Evolutionary conservation across 2,113 vertebrate genomes (phyloP).

Genomic region (Hemichromis elongatus): DNA sequence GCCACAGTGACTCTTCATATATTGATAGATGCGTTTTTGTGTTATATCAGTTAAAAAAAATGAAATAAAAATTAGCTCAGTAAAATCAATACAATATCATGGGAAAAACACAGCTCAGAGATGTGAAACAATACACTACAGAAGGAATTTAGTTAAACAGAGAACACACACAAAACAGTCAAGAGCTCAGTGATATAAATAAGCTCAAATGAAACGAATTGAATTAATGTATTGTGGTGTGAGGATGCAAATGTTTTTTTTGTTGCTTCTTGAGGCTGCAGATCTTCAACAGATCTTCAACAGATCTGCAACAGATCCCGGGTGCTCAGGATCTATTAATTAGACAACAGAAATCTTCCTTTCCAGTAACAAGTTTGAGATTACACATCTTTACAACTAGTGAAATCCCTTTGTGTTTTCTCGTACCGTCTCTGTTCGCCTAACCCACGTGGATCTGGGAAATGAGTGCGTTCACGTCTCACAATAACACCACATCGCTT

Average conservation of each 20-base stretch:
- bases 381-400: background rate
- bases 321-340: background rate
- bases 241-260: background rate
- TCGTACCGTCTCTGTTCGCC: background rate
- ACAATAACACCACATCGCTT: background rate
- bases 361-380: background rate
- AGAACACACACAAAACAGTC: background rate
- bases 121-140: background rate
- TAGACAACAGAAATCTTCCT: background rate
- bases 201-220: background rate
- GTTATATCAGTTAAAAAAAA: background rate
- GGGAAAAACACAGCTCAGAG: background rate
- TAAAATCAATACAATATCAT: background rate
- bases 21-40: background rate
- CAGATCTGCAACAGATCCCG: background rate
- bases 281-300: background rate
- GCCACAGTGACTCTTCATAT: background rate
- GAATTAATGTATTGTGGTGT: accelerated
- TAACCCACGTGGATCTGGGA: background rate
- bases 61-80: background rate
- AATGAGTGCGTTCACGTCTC: background rate
- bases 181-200: background rate
- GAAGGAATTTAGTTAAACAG: background rate
- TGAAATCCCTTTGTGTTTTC: background rate
- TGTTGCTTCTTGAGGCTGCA: background rate